These are phyloP conservation scores for Cyanistes caeruleus DNA, from an alignment of 2,113 vertebrate genomes.

Conservation along the genomic window DNA sequence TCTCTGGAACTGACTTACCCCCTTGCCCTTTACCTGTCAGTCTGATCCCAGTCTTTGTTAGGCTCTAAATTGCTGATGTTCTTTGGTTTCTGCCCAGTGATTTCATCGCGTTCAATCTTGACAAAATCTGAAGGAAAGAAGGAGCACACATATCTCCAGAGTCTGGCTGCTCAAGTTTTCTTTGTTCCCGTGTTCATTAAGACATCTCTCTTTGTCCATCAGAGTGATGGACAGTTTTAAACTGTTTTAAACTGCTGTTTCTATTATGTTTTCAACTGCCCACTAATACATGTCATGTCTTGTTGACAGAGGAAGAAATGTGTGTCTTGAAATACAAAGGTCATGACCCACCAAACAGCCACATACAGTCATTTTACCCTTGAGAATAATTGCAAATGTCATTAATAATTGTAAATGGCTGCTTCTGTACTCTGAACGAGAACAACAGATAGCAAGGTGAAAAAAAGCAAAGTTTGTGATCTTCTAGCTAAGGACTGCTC, in stretches of 20 bases:
- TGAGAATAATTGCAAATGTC: neutral
- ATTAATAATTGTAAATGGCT: neutral
- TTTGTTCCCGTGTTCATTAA: neutral
- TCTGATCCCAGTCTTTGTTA: conserved; percentile 74
- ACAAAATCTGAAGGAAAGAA: conserved; percentile 87
- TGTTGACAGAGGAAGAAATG: neutral
- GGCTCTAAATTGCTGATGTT: conserved; percentile 60
- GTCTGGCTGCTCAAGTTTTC: neutral
- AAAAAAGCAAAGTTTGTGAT: neutral
- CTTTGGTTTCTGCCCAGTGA: conserved; percentile 79
- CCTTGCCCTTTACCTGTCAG: conserved; percentile 67
- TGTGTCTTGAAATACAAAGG: neutral
- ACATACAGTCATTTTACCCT: neutral
- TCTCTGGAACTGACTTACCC: neutral
- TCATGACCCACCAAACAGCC: neutral
- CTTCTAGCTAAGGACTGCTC: neutral
- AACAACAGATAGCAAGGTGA: neutral
- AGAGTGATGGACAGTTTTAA: neutral
- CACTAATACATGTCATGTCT: neutral
- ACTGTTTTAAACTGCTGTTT: neutral
- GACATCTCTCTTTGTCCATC: neutral
- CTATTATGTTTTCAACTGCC: neutral
- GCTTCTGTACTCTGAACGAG: neutral
- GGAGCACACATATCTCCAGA: neutral
- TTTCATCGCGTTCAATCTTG: conserved; percentile 90